A percentile compares a stretch with the other conserved stretches of the same genome.
Evolutionary conservation across 1,140 invertebrate genomes (phyloP).

Genomic region (Mylabris phalerata): DNA sequence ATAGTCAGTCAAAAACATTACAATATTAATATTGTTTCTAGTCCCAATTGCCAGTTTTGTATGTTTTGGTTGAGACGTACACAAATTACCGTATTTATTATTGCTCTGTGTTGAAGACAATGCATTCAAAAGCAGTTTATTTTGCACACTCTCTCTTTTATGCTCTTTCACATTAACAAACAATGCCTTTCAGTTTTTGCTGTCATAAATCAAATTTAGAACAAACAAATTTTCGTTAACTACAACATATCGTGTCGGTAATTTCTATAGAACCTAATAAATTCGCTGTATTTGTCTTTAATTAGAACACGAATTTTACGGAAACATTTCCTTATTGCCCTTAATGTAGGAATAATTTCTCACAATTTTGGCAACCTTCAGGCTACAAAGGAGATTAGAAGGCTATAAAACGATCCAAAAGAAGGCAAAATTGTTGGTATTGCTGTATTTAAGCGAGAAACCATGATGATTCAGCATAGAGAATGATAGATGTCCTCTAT

Average conservation of each 20-base stretch:
- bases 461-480: no score
- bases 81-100: constrained; percentile 22
- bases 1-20: constrained; percentile 8
- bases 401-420: no score
- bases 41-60: not conserved
- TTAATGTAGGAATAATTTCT: no score
- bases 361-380: no score
- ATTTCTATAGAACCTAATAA: no score
- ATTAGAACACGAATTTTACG: no score
- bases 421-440: no score
- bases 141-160: constrained; percentile 11
- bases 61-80: constrained; percentile 3
- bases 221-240: constrained; percentile 6
- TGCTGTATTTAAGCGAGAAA: no score
- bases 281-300: no score
- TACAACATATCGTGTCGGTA: not conserved
- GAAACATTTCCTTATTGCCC: no score
- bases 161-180: constrained; percentile 17
- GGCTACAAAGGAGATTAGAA: no score
- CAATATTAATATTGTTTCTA: not conserved
- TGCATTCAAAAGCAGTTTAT: constrained; percentile 13
- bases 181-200: constrained; percentile 15
- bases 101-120: constrained; percentile 11
- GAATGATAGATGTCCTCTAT: no score
- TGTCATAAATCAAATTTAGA: constrained; percentile 18